A percentile compares a stretch with the other conserved stretches of the same genome.
These are phyloP conservation scores for Acanthoscelides obtectus DNA, from an alignment of 2,888 invertebrate species.

Conservation along the genomic window DNA sequence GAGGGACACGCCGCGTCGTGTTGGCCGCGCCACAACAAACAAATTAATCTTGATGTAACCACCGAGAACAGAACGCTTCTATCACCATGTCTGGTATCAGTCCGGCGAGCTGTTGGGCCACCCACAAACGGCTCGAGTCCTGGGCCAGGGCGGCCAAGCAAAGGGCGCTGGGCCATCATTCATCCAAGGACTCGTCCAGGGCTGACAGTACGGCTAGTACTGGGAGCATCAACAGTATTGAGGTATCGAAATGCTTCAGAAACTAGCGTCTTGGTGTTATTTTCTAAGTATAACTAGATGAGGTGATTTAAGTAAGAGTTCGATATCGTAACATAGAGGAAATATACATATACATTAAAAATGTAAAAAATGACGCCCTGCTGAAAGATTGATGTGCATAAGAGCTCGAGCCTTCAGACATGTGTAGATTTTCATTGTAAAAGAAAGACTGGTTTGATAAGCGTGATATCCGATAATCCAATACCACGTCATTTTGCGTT, in stretches of 20 bases:
- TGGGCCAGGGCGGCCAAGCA: slow-evolving; percentile 74
- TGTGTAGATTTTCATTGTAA: too few relatives aligned
- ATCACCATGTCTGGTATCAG: slow-evolving; percentile 54
- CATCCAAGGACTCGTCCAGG: slow-evolving; percentile 18
- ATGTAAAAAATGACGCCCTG: too few relatives aligned
- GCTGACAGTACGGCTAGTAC: slow-evolving; percentile 45
- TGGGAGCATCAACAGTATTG: slow-evolving; percentile 46
- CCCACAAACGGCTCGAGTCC: slow-evolving; percentile 70
- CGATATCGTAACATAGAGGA: too few relatives aligned
- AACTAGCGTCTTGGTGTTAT: too few relatives aligned
- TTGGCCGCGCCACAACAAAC: background rate
- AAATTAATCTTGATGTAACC: background rate
- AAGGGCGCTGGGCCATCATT: slow-evolving; percentile 49
- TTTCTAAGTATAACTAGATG: too few relatives aligned
- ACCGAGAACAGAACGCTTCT: background rate
- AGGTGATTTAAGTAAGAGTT: too few relatives aligned
- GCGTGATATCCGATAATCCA: too few relatives aligned
- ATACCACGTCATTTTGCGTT: too few relatives aligned
- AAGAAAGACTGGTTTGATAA: too few relatives aligned
- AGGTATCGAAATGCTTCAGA: slow-evolving; percentile 32
- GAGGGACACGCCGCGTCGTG: background rate
- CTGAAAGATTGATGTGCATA: too few relatives aligned
- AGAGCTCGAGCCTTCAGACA: too few relatives aligned
- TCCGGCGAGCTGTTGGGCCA: slow-evolving; percentile 72
- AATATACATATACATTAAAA: too few relatives aligned